These are phyloP conservation scores for Sternarchorhynchus goeldii DNA, from an alignment of 2,797 vertebrate species.

Conservation along the genomic window DNA sequence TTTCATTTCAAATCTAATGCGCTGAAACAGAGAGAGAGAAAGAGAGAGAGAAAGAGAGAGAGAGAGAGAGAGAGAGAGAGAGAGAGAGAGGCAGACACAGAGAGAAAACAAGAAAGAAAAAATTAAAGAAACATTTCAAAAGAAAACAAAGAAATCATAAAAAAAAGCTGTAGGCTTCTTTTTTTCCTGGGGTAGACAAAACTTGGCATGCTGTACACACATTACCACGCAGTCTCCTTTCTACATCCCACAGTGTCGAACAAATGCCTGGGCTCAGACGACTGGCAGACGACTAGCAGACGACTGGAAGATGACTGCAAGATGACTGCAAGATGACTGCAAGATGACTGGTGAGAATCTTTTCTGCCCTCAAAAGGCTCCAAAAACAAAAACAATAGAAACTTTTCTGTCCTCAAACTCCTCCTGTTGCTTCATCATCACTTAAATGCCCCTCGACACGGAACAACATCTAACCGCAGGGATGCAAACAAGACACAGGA, in stretches of 20 bases:
- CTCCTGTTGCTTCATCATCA: not conserved
- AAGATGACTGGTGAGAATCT: conserved; percentile 8
- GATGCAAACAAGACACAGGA: conserved; percentile 46
- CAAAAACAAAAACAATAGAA: not conserved
- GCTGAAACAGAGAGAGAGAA: not conserved
- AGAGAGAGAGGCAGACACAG: not conserved
- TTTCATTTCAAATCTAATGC: conserved; percentile 20
- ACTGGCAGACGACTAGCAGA: not conserved
- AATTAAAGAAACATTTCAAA: not conserved
- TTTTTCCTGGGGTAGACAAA: not conserved
- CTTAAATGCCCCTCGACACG: conserved; percentile 39
- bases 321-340: not conserved
- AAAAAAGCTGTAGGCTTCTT: not conserved
- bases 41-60: not conserved
- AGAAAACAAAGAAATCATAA: not conserved
- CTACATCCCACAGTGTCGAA: not conserved
- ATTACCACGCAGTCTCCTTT: not conserved
- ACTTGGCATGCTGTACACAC: not conserved
- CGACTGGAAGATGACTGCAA: not conserved
- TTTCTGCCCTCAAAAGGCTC: not conserved
- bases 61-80: not conserved
- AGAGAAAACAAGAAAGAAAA: not conserved
- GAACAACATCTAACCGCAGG: conserved; percentile 29
- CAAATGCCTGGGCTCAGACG: not conserved
- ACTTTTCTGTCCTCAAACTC: conserved; percentile 1